phyloP scores from a whole-genome alignment of 2,113 vertebrate species.

The Indri indri region DNA sequence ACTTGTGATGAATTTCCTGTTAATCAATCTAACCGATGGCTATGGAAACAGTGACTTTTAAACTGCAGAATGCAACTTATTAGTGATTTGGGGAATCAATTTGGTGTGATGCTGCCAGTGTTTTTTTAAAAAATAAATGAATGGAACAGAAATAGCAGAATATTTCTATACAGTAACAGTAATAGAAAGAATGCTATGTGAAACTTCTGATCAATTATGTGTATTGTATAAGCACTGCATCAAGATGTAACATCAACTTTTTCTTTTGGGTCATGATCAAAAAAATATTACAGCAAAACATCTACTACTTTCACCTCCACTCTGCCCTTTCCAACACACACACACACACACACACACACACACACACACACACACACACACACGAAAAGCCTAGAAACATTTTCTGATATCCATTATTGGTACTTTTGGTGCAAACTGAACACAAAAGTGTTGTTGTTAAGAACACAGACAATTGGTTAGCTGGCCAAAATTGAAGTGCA shows the following conservation, averaged over 20 bases:
- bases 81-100: constrained; percentile 21
- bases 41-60: constrained; percentile 22
- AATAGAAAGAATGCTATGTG: background rate
- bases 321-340: background rate
- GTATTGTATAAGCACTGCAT: background rate
- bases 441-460: background rate
- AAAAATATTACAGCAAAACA: background rate
- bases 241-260: background rate
- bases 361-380: background rate
- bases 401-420: background rate
- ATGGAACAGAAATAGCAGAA: constrained; percentile 41
- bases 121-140: background rate
- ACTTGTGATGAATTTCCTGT: background rate
- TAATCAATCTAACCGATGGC: background rate
- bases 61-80: background rate
- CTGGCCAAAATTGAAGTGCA: background rate
- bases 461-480: background rate
- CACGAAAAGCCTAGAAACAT: background rate
- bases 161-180: background rate
- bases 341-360: background rate
- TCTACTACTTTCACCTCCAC: background rate
- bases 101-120: background rate
- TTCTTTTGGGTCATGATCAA: background rate
- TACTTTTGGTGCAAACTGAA: background rate
- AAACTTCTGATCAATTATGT: background rate